Conservation (phyloP, 2,888 invertebrate species). For the Ophioninae sp. region DNA sequence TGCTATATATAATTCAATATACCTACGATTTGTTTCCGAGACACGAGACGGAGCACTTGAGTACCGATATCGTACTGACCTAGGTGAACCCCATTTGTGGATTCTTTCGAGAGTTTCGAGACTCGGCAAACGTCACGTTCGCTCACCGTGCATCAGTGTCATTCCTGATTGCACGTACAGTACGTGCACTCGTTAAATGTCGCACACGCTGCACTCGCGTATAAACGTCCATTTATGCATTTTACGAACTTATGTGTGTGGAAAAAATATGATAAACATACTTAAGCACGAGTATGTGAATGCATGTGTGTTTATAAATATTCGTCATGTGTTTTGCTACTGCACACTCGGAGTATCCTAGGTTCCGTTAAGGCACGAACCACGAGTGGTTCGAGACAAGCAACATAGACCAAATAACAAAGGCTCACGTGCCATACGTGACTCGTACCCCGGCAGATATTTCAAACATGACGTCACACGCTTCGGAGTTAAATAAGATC, state of each 20-base stretch:
- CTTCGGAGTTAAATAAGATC: background rate
- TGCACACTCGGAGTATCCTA: constrained; percentile 33
- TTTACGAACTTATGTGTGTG: background rate
- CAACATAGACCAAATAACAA: constrained; percentile 35
- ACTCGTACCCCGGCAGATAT: constrained; percentile 21
- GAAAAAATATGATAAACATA: background rate
- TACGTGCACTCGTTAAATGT: constrained; percentile 47
- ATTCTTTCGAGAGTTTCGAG: constrained; percentile 37
- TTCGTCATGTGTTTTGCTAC: constrained; percentile 15
- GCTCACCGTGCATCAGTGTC: constrained; percentile 43
- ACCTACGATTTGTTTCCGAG: background rate
- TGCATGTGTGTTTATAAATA: background rate
- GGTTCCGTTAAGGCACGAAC: constrained; percentile 42
- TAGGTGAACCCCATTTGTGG: constrained; percentile 58
- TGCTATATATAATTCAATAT: no score
- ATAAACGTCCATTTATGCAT: background rate
- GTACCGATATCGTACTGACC: constrained; percentile 58
- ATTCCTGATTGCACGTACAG: constrained; percentile 41
- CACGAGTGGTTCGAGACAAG: constrained; percentile 16
- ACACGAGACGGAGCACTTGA: constrained; percentile 26
- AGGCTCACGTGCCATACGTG: constrained; percentile 35
- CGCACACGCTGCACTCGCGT: constrained; percentile 10
- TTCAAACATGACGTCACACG: constrained; percentile 16
- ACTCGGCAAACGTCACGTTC: constrained; percentile 53
- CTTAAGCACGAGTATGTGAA: background rate